phyloP scores from a whole-genome alignment of 2,797 vertebrate species.

The Manis javanica region DNA sequence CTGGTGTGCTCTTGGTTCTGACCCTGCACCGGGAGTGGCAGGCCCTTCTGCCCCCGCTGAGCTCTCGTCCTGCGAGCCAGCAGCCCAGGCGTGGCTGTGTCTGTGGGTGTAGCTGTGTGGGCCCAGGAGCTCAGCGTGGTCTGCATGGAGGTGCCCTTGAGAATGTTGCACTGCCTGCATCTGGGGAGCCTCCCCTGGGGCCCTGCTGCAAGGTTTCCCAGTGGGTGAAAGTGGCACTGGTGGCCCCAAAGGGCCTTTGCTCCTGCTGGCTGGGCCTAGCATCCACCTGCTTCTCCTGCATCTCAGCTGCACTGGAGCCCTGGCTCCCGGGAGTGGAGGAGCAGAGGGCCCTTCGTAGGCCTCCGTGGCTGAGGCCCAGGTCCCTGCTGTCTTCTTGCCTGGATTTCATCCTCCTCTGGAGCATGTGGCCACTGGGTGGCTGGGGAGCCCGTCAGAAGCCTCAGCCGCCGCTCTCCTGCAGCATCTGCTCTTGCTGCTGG shows the following conservation, averaged over 20 bases:
- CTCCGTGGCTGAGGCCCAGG: neutral
- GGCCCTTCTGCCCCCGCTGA: neutral
- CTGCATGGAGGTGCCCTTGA: neutral
- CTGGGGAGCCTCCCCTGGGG: neutral
- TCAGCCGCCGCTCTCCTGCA: neutral
- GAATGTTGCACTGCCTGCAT: neutral
- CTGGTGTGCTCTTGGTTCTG: neutral
- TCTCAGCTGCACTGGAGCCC: neutral
- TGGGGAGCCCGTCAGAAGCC: rapidly evolving
- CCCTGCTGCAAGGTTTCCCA: neutral
- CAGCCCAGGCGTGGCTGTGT: neutral
- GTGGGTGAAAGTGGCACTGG: neutral
- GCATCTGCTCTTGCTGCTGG: neutral
- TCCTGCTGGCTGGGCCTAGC: neutral
- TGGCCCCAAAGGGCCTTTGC: too few species aligned
- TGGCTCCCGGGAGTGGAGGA: neutral
- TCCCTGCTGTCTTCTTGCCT: neutral
- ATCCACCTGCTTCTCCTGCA: neutral
- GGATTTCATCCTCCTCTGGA: neutral
- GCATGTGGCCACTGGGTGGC: rapidly evolving
- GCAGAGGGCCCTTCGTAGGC: neutral
- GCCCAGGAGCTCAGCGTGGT: neutral
- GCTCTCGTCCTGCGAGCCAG: neutral
- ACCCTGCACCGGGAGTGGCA: neutral
- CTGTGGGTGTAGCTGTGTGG: rapidly evolving